A percentile compares a stretch with the other conserved stretches of the same genome.
These are phyloP conservation scores for Orientallactaga bullata DNA, from an alignment of 2,113 vertebrate species.

Conservation along the genomic window DNA sequence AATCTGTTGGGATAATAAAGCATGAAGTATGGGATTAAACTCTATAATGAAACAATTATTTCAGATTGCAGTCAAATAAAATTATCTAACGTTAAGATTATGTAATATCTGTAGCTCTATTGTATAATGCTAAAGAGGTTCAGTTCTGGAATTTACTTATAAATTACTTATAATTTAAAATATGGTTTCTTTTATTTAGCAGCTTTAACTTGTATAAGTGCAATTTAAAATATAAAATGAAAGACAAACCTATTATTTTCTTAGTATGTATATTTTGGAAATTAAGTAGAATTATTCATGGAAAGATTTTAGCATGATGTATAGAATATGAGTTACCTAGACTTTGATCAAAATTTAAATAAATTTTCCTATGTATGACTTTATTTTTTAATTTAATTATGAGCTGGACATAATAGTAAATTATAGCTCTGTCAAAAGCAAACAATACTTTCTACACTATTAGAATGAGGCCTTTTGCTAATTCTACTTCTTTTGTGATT, in stretches of 20 bases:
- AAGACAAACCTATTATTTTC: background rate
- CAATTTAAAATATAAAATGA: background rate
- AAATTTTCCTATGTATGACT: background rate
- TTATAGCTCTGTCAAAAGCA: background rate
- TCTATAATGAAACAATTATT: slow-evolving; percentile 7
- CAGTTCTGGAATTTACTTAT: background rate
- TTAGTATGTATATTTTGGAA: background rate
- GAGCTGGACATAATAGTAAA: background rate
- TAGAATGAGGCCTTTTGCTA: background rate
- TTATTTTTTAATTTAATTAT: background rate
- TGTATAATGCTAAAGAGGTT: background rate
- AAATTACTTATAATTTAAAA: background rate
- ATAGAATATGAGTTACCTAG: background rate
- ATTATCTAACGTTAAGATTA: background rate
- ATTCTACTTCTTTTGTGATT: background rate
- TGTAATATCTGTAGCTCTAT: background rate
- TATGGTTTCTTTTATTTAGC: background rate
- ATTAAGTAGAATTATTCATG: background rate
- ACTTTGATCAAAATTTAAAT: background rate
- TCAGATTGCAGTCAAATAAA: background rate
- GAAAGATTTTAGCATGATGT: background rate
- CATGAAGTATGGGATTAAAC: background rate
- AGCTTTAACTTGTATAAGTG: background rate
- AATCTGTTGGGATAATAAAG: background rate
- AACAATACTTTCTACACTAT: background rate